Evolutionary conservation across 1,140 invertebrate species (phyloP).

Genomic region (Drosophila carrolli): DNA sequence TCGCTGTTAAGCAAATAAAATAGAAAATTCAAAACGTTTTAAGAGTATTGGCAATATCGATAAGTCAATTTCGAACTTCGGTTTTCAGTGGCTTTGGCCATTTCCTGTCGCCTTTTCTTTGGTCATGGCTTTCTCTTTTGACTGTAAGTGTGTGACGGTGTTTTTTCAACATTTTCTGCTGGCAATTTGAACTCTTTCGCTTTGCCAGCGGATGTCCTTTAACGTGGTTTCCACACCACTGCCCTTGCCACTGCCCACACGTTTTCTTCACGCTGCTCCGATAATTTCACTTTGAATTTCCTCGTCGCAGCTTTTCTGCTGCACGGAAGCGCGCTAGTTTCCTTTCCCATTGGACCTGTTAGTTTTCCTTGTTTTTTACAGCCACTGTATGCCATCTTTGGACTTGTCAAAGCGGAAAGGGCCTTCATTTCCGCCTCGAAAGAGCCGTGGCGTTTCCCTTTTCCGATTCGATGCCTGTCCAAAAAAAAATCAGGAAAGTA

Average conservation of each 20-base stretch:
- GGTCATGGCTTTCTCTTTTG: constrained; percentile 44
- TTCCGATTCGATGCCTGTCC: constrained; percentile 3
- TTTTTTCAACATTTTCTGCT: constrained; percentile 26
- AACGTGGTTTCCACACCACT: constrained; percentile 75
- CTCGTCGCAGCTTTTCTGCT: constrained; percentile 42
- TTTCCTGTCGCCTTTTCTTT: constrained; percentile 79
- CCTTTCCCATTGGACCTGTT: constrained; percentile 38
- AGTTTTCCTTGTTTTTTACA: constrained; percentile 29
- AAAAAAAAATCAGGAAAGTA: not conserved
- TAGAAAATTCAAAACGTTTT: not conserved
- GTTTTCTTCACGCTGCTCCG: constrained; percentile 72
- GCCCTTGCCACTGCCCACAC: constrained; percentile 53
- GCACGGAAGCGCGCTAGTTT: constrained; percentile 70
- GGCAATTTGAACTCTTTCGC: constrained; percentile 74
- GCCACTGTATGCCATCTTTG: constrained; percentile 56
- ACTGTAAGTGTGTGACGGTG: constrained; percentile 29
- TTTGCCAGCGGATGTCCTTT: constrained; percentile 79
- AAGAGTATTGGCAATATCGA: constrained; percentile 10
- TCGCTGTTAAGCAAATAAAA: no score
- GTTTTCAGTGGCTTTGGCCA: constrained; percentile 68
- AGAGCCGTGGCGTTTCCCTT: constrained; percentile 36
- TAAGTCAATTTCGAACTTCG: not conserved
- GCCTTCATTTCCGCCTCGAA: constrained; percentile 72
- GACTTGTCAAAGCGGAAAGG: constrained; percentile 73
- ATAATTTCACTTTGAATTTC: constrained; percentile 81